Base-by-base conservation (phyloP, 2,797 vertebrate genomes). In the Carcharodon carcharias region DNA sequence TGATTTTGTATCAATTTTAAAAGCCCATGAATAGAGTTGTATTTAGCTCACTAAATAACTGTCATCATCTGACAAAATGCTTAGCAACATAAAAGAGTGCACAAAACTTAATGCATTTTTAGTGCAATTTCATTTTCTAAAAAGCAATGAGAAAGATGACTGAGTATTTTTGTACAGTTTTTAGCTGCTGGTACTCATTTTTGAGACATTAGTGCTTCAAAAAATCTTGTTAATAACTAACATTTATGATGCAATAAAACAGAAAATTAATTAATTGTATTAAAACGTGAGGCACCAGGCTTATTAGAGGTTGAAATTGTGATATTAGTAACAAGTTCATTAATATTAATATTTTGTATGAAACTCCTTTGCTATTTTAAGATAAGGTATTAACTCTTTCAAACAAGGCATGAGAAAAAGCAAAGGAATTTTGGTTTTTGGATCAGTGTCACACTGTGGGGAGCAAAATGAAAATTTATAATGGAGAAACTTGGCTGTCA, bases 311-410 rank as follows among this genome's bases (percentile, higher is more conserved):
- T 65, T 91, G 61, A 45, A 67, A 45, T 26, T 67, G 61, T 93
- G 91, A 45, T 45, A 45, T 45, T 67, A 40, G n/a, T 63, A 93
- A 93, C 23, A 40, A 67, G 91, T 65, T 93, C 61, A 67, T 67
- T 45, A 67, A 93, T 93, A 67, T 67, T 45, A 67, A 93, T 93
- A 93, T 40, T 92, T 92, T 92, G 1, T 23, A 11, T 3, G n/a
- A 63, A 92, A 23, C n/a, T 92, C 58, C 14, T 40, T 93, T 93
- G 91, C n/a, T 67, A 65, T 67, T 93, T 93, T 45, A 67, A 93
- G n/a, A 67, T 45, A 45, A 26, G 21, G 61, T 23, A 45, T 67
- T 67, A 93, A 93, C 18, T 3, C 61, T 0, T 67, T 93, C 63
- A 45, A 92, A n/a, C 6, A 91, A 35, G 56, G 9, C 85, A 35